Evolutionary conservation across 2,113 vertebrate species (phyloP), one percentile per base, ranked within the genome.

Genomic region (Anthoscopus minutus): DNA sequence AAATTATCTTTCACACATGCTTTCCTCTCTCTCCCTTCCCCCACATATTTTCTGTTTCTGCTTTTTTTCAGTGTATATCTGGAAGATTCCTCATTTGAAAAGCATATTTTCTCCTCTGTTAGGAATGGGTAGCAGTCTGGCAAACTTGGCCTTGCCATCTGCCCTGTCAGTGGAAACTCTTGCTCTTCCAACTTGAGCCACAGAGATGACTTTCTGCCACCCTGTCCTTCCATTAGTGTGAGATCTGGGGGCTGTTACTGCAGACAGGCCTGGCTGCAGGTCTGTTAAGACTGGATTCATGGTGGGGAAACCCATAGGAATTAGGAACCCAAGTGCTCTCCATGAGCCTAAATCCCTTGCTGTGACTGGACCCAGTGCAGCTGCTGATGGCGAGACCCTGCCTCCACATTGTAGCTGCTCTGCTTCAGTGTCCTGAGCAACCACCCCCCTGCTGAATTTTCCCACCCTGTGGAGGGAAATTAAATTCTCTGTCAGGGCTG

Each of bases 71-170:
- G 58, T 40, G 47, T 25, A 71, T 88, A 92, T 86, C 82, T 88
- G 69, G 91, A 88, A 81, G 86, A 84, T 86, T 90, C 94, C 80
- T 92, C 80, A 93, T 92, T 86, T 93, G 86, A 88, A 88, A 96
- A 92, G 76, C 56, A 17, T 81, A 78, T 95, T 93, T 92, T 91
- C 56, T 84, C 16, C 70, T 71, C 86, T 89, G n/a, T 61, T 91
- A 79, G 57, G 66, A 95, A 86, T 2, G 35, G 60, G 51, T 60
- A 81, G 65, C 4, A 4, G 56, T 84, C 88, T 93, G 88, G 60
- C 83, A 92, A 66, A 65, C 69, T 57, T 53, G 69, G 57, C 31
- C 77, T 91, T 89, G 44, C 91, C 86, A 89, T 89, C 81, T 96
- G 91, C 86, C 69, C 31, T 65, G 73, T 79, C 65, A 69, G 57